A percentile compares a stretch with the other conserved stretches of the same genome.
Conservation (phyloP, 2,113 vertebrate genomes). For the Nycticebus coucang region DNA sequence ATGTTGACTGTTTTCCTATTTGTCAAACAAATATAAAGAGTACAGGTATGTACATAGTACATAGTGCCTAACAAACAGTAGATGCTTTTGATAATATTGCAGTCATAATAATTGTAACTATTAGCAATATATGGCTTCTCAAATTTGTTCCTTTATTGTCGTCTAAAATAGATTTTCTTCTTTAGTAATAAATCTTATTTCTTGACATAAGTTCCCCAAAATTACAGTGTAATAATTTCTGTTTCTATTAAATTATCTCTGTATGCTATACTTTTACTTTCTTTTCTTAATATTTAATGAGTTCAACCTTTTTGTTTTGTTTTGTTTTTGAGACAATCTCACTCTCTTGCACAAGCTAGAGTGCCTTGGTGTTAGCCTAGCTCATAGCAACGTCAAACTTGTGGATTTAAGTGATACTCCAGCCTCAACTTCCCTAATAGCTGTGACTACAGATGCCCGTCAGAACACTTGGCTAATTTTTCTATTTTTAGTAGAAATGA, state of each 20-base stretch:
- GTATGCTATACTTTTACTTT: neutral
- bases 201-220: neutral
- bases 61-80: neutral
- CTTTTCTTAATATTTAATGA: slow-evolving; percentile 23
- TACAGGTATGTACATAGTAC: neutral
- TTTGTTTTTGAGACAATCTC: no score
- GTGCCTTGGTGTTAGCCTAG: no score
- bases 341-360: no score
- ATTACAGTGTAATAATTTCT: neutral
- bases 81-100: neutral
- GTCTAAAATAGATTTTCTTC: neutral
- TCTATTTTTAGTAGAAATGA: no score
- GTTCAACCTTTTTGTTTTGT: neutral
- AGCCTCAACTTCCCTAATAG: no score
- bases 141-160: neutral
- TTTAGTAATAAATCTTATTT: neutral
- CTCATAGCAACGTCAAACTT: no score
- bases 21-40: neutral
- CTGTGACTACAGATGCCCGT: no score
- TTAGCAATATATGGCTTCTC: neutral
- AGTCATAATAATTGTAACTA: neutral
- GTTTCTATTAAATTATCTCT: neutral
- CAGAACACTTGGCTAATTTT: no score
- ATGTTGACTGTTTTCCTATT: neutral
- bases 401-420: no score